phyloP scores from a whole-genome alignment of 2,797 vertebrate species.

The Schizopygopsis pylzovi region DNA sequence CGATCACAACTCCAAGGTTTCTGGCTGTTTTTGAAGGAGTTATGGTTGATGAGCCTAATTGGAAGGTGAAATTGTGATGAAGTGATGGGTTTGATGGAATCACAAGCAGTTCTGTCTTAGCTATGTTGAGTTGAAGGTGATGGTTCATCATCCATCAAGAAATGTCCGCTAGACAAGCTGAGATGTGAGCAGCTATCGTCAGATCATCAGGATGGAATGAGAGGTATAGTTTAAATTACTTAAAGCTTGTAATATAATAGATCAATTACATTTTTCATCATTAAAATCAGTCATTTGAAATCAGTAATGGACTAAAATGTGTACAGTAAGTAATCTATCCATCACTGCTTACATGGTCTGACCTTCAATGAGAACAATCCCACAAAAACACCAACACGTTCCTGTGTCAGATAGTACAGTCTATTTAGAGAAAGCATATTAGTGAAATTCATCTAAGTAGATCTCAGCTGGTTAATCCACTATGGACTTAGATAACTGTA shows the following conservation, averaged over 20 bases:
- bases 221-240: no score
- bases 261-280: not conserved
- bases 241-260: not conserved
- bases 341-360: not conserved
- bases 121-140: no score
- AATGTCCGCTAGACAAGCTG: no score
- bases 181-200: no score
- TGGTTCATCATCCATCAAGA: no score
- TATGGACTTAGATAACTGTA: conserved; percentile 1
- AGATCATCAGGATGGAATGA: no score
- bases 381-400: not conserved
- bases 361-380: not conserved
- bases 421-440: conserved; percentile 17
- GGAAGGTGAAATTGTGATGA: no score
- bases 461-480: conserved; percentile 30
- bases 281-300: not conserved
- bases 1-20: no score
- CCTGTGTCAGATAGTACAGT: not conserved
- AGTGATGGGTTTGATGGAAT: no score
- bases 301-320: not conserved
- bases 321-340: not conserved
- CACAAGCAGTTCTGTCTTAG: no score
- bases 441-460: conserved; percentile 12
- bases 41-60: no score
- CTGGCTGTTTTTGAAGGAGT: no score